These are phyloP conservation scores for Gracilinanus agilis DNA, from an alignment of 2,113 vertebrate genomes.

Conservation along the genomic window DNA sequence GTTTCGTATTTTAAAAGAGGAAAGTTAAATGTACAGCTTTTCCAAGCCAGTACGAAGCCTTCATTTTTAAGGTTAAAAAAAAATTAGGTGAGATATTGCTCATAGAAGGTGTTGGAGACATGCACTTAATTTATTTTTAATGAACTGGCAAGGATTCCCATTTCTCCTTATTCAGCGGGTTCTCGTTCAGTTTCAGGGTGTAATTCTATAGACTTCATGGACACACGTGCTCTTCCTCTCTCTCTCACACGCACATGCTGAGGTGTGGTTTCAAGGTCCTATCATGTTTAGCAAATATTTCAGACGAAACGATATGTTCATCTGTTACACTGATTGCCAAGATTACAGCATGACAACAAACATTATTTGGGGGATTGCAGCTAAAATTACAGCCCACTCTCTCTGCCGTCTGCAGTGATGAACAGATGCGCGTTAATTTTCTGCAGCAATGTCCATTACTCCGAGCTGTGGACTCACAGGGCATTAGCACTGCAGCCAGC, in stretches of 20 bases:
- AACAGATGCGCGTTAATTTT: constrained; percentile 83
- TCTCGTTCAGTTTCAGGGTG: constrained; percentile 67
- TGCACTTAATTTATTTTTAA: constrained; percentile 63
- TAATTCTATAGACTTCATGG: constrained; percentile 51
- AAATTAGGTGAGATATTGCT: constrained; percentile 54
- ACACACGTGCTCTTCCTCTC: not conserved
- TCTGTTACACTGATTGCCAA: constrained; percentile 86
- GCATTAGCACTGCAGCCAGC: constrained; percentile 57
- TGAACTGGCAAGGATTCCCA: constrained; percentile 60
- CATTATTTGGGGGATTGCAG: constrained; percentile 82
- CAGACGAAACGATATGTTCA: constrained; percentile 85
- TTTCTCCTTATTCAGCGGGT: constrained; percentile 59
- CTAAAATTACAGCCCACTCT: constrained; percentile 82
- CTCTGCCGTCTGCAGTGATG: constrained; percentile 78
- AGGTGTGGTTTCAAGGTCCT: constrained; percentile 87
- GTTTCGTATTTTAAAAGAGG: constrained; percentile 60
- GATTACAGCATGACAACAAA: constrained; percentile 85
- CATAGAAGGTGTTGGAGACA: constrained; percentile 61
- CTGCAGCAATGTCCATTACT: constrained; percentile 72
- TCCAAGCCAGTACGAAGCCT: constrained; percentile 37
- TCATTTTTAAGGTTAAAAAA: constrained; percentile 61
- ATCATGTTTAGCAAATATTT: constrained; percentile 88
- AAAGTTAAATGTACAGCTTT: constrained; percentile 24
- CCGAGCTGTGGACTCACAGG: constrained; percentile 47
- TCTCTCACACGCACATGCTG: constrained; percentile 72